Evolutionary conservation across 2,113 vertebrate genomes (phyloP), one percentile per base, ranked within the genome.

Genomic region (Macaca nemestrina): DNA sequence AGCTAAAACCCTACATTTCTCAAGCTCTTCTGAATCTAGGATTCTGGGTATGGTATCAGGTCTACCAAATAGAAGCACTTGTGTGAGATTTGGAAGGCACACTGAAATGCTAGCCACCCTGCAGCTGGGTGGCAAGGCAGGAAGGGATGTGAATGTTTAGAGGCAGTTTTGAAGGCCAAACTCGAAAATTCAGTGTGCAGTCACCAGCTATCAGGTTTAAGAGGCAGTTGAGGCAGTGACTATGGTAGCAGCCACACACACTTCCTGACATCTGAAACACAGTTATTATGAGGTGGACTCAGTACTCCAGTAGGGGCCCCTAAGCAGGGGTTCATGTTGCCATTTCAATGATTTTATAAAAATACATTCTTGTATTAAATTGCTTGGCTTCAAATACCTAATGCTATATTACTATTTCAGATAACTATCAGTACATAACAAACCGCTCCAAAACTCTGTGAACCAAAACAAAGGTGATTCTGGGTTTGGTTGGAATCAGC

Each of bases 1-100:
- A 94, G 52, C 30, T 50, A 55, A 95, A 80, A 38, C n/a, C 61
- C 22, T 48, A 16, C 27, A 30, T 70, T 90, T 89, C 86, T n/a
- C 76, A 79, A 40, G 38, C 2, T 81, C 27, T 27, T 43, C 89
- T 75, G 80, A 83, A 11, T 59, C 17, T 79, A 38, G 38, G 4
- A 57, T 72, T 93, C 59, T 87, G 72, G 38, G 1, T 43, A 50
- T 35, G 61, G 38, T 18, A 17, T 27, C 13, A n/a, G 22, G 8
- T 43, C 14, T 94, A 22, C 23, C 11, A 11, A 7, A 57, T 52
- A 84, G 70, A 88, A 25, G 0, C 22, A 38, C 1, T 17, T 4
- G 30, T n/a, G 64, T 64, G 81, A 40, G 16, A 87, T 87, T 73
- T 9, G 1, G 6, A 64, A 73, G 52, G 18, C 35, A 45, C 16